Evolutionary conservation across 2,888 invertebrate species (phyloP).

Genomic region (Coremacera marginata): DNA sequence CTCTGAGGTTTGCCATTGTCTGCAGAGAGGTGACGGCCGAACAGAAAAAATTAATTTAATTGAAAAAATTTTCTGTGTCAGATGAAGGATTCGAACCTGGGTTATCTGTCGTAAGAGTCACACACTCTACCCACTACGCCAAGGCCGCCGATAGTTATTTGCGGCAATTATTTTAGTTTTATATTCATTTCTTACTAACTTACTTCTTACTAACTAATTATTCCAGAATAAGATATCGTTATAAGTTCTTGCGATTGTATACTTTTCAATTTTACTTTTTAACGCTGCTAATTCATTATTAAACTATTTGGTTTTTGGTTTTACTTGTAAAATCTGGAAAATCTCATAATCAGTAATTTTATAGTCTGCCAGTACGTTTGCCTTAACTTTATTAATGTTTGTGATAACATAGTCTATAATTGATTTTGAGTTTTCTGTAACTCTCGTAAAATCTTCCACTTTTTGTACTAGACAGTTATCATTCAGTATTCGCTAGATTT

Average conservation of each 20-base stretch:
- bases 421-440: constrained; percentile 26
- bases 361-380: neutral
- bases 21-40: no score
- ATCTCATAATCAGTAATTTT: constrained; percentile 10
- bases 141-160: no score
- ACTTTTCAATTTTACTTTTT: neutral
- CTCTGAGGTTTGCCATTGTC: no score
- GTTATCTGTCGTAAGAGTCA: no score
- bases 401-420: constrained; percentile 25
- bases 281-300: neutral
- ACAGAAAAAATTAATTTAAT: no score
- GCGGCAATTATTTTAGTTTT: constrained; percentile 15
- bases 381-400: neutral
- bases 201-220: no score
- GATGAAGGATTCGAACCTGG: no score
- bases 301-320: neutral
- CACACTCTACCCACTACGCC: no score
- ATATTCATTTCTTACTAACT: constrained; percentile 10
- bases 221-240: neutral
- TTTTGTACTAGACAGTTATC: constrained; percentile 20
- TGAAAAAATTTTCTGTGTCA: no score
- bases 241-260: neutral
- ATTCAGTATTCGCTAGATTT: constrained; percentile 24
- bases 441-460: constrained; percentile 15
- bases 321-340: neutral